Conservation (phyloP, 2,888 invertebrate species). For the Tridacna gigas region DNA sequence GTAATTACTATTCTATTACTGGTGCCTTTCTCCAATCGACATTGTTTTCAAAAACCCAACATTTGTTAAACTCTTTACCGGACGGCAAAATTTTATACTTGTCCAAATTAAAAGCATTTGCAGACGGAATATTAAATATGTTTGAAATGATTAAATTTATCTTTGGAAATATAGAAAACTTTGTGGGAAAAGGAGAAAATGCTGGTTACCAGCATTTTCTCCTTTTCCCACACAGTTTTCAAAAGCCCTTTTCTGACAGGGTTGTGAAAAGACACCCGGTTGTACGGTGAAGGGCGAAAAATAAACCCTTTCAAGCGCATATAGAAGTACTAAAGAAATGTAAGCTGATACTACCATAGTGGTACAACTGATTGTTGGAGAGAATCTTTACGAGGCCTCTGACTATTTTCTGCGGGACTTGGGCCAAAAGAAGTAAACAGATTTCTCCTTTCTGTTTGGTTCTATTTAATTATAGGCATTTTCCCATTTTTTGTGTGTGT, state of each 20-base stretch:
- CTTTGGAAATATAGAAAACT: no score
- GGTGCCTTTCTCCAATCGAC: conserved; percentile 19
- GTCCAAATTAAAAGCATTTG: no score
- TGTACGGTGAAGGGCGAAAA: neutral
- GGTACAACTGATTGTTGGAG: neutral
- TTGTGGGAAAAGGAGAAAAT: no score
- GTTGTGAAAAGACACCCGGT: no score
- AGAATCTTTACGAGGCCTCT: neutral
- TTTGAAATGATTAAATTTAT: no score
- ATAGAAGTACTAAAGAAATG: conserved; percentile 26
- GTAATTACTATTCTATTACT: conserved; percentile 63
- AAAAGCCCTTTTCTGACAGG: no score
- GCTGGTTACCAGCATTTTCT: no score
- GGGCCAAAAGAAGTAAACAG: neutral
- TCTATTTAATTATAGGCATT: no score
- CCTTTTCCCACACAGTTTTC: no score
- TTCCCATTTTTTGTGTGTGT: no score
- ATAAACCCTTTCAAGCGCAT: conserved; percentile 55
- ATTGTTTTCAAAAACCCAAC: conserved; percentile 37
- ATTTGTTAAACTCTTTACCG: conserved; percentile 29
- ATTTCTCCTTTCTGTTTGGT: no score
- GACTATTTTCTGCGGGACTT: neutral
- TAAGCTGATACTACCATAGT: conserved; percentile 49
- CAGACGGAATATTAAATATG: no score
- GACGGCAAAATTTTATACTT: neutral